phyloP scores from a whole-genome alignment of 2,113 vertebrate species.

The Pavo muticus region DNA sequence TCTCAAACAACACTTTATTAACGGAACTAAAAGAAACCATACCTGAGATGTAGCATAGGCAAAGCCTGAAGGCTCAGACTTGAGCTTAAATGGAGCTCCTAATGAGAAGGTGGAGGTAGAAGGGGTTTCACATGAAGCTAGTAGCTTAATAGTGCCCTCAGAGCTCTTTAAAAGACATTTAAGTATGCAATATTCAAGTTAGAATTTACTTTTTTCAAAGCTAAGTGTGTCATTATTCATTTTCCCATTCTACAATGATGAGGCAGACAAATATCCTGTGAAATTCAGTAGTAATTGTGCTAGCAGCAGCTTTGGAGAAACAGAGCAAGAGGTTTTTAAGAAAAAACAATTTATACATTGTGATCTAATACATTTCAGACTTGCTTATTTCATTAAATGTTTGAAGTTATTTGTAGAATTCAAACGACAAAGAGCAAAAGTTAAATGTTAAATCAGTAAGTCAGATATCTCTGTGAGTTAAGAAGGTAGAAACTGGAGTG shows the following conservation, averaged over 20 bases:
- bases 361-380: neutral
- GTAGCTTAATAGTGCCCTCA: neutral
- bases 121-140: neutral
- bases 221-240: neutral
- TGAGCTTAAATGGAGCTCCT: neutral
- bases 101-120: accelerated
- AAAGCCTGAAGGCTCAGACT: neutral
- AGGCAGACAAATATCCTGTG: neutral
- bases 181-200: neutral
- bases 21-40: neutral
- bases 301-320: neutral
- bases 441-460: neutral
- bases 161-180: neutral
- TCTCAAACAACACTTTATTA: neutral
- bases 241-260: neutral
- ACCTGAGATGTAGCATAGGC: neutral
- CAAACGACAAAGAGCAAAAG: neutral
- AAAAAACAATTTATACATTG: neutral
- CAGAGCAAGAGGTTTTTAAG: neutral
- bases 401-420: neutral
- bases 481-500: neutral
- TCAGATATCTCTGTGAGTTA: neutral
- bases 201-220: neutral
- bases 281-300: neutral
- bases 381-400: neutral